Evolutionary conservation across 2,113 vertebrate species (phyloP).

Genomic region (Bathybates hornii): DNA sequence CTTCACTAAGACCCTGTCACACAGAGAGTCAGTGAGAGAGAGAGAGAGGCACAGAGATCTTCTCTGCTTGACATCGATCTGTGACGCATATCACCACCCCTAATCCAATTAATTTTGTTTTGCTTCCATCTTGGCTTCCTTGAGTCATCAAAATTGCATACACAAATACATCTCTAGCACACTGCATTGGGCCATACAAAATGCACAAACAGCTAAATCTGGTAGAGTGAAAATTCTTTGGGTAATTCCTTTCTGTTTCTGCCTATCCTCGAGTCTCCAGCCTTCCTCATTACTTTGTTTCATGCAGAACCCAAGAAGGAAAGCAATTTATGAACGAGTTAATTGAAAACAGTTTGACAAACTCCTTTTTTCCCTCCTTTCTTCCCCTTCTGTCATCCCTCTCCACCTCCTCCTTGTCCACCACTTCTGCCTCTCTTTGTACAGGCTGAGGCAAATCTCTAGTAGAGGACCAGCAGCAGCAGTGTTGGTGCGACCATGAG

Average conservation of each 20-base stretch:
- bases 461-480: slow-evolving; percentile 73
- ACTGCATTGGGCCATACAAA: slow-evolving; percentile 21
- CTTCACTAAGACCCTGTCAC: slow-evolving; percentile 34
- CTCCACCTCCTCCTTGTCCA: neutral
- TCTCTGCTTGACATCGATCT: slow-evolving; percentile 63
- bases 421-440: slow-evolving; percentile 9
- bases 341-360: slow-evolving; percentile 19
- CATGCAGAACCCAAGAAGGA: neutral
- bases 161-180: slow-evolving; percentile 45
- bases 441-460: slow-evolving; percentile 87
- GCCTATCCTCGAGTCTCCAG: neutral
- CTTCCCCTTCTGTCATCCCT: neutral
- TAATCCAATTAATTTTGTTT: slow-evolving; percentile 67
- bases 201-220: slow-evolving; percentile 40
- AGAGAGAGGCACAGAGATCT: slow-evolving; percentile 17
- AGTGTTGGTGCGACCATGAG: slow-evolving; percentile 90
- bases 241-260: neutral
- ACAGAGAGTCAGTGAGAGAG: neutral
- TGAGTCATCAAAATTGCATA: slow-evolving; percentile 55
- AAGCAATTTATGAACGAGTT: slow-evolving; percentile 1
- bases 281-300: neutral
- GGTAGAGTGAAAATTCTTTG: slow-evolving; percentile 5
- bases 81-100: slow-evolving; percentile 54
- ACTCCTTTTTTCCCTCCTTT: slow-evolving; percentile 13
- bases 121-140: slow-evolving; percentile 23